Conservation (phyloP, 2,888 invertebrate genomes). For the Ophioninae sp. region DNA sequence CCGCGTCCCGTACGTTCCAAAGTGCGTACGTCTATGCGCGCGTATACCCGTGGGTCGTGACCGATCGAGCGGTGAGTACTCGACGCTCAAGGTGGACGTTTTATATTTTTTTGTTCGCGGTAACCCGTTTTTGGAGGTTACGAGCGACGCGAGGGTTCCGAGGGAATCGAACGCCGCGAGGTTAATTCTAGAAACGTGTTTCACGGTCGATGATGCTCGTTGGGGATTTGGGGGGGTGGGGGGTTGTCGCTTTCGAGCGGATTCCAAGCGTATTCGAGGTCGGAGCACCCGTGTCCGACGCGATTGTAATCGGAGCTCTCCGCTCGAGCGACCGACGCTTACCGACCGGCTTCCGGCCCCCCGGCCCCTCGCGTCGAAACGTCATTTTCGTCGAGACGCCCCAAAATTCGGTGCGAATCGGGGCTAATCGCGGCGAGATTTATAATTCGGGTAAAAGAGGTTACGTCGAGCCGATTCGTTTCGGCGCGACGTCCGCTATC, state of each 20-base stretch:
- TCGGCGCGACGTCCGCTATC: neutral
- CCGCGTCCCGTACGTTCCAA: neutral
- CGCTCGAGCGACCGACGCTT: conserved; percentile 4
- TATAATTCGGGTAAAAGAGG: neutral
- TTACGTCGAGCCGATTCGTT: neutral
- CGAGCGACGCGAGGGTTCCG: neutral
- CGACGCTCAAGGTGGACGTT: conserved; percentile 11
- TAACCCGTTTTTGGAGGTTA: conserved; percentile 14
- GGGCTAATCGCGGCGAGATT: neutral
- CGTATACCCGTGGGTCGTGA: conserved; percentile 27
- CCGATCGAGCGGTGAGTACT: conserved; percentile 47
- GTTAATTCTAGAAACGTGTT: neutral
- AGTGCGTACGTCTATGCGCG: conserved; percentile 5
- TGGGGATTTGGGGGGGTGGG: no score
- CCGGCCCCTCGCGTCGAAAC: neutral
- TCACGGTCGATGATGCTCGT: neutral
- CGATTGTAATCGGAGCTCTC: neutral
- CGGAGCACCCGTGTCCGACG: neutral
- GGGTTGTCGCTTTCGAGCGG: neutral
- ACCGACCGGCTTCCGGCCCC: neutral
- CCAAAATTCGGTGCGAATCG: neutral
- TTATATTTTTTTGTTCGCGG: neutral
- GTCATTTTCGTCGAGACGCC: neutral
- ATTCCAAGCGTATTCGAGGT: neutral
- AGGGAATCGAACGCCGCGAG: neutral